Conservation (phyloP, 2,113 vertebrate genomes). For the Cynoglossus semilaevis region DNA sequence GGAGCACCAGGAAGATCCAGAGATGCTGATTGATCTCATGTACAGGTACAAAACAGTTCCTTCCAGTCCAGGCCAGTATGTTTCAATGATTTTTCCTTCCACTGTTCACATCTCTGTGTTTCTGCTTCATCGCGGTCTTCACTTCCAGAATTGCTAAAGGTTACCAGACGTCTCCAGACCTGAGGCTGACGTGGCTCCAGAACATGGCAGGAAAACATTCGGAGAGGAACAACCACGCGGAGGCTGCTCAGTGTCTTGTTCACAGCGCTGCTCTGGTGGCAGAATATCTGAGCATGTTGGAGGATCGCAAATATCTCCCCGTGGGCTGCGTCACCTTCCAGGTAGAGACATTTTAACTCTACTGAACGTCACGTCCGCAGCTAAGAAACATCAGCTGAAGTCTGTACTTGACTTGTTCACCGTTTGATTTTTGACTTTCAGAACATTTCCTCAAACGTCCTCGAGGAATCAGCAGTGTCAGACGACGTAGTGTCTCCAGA, state of each 20-base stretch:
- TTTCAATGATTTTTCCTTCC: background rate
- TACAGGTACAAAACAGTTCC: conserved; percentile 85
- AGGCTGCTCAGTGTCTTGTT: conserved; percentile 95
- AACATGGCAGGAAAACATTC: conserved; percentile 99
- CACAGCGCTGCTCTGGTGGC: conserved; percentile 98
- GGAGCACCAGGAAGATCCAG: conserved; percentile 97
- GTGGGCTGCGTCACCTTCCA: conserved; percentile 98
- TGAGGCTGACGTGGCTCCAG: conserved; percentile 95
- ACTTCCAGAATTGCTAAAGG: conserved; percentile 91
- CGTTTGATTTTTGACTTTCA: conserved; percentile 45
- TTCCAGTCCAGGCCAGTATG: background rate
- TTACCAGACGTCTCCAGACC: conserved; percentile 96
- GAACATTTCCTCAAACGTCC: conserved; percentile 97
- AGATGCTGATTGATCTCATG: conserved; percentile 98
- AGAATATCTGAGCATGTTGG: conserved; percentile 97
- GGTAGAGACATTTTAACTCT: conserved; percentile 67
- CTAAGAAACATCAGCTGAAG: background rate
- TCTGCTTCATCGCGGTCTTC: background rate
- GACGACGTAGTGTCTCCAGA: conserved; percentile 98
- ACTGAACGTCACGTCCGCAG: background rate
- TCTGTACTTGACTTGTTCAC: background rate
- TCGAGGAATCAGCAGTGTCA: conserved; percentile 97
- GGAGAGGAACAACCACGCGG: conserved; percentile 92
- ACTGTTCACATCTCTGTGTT: background rate
- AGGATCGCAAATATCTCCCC: conserved; percentile 97